phyloP scores from a whole-genome alignment of 2,113 vertebrate genomes.

The Amia ocellicauda region DNA sequence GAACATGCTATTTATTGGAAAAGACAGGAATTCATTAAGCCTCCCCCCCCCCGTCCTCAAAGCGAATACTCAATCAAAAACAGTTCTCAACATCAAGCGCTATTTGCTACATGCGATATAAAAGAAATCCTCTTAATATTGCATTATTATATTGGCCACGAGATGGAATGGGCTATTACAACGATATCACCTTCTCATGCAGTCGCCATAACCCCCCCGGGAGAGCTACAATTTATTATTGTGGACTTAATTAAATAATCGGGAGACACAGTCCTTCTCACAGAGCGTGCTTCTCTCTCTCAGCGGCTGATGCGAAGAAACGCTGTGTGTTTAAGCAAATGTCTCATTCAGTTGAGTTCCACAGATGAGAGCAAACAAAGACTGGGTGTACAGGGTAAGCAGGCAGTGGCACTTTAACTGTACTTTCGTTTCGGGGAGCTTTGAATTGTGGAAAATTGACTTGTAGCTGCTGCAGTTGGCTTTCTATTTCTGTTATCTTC shows the following conservation, averaged over 20 bases:
- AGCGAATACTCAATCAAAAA: slow-evolving; percentile 1
- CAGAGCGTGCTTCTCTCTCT: background rate
- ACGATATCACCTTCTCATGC: slow-evolving; percentile 17
- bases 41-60: too few relatives aligned
- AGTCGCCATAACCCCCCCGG: slow-evolving; percentile 3
- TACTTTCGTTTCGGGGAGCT: too few relatives aligned
- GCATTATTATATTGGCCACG: slow-evolving; percentile 23
- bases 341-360: background rate
- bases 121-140: slow-evolving; percentile 9
- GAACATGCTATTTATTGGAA: background rate
- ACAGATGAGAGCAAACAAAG: background rate
- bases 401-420: background rate
- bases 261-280: background rate
- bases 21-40: background rate
- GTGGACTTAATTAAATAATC: slow-evolving; percentile 12
- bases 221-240: slow-evolving; percentile 23
- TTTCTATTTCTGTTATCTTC: background rate
- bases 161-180: slow-evolving; percentile 36
- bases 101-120: background rate
- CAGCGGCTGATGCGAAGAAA: slow-evolving; percentile 7
- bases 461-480: background rate
- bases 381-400: background rate
- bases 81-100: background rate
- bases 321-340: background rate
- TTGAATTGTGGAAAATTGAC: background rate